phyloP scores from a whole-genome alignment of 1,140 invertebrate genomes.

The Zaprionus davidi region DNA sequence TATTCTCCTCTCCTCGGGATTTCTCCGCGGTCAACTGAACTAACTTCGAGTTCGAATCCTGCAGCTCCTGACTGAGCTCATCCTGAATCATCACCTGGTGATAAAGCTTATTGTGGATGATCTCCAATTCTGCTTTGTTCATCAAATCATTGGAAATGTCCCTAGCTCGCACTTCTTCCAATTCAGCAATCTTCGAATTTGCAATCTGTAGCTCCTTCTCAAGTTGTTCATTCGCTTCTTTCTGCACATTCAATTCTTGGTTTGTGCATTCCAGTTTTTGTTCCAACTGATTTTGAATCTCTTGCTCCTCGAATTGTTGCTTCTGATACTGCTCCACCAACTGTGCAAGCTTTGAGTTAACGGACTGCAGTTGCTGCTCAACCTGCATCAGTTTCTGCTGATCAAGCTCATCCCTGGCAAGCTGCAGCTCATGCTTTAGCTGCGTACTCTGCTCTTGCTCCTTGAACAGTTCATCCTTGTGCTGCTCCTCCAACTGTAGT shows the following conservation, averaged over 20 bases:
- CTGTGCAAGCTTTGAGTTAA: neutral
- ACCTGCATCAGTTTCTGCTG: neutral
- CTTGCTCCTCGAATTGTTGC: neutral
- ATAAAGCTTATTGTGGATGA: neutral
- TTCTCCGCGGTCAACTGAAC: neutral
- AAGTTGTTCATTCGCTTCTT: neutral
- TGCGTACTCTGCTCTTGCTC: neutral
- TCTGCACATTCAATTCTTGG: neutral
- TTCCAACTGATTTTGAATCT: neutral
- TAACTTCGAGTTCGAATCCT: neutral
- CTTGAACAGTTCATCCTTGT: too few species aligned
- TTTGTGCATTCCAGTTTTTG: neutral
- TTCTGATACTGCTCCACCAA: neutral
- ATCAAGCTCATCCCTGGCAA: neutral
- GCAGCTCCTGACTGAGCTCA: neutral
- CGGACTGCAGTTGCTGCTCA: neutral
- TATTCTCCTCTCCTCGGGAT: neutral
- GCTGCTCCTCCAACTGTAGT: too few species aligned
- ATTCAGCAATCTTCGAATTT: neutral
- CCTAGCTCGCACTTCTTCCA: neutral
- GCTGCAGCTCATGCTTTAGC: neutral
- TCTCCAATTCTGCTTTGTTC: neutral
- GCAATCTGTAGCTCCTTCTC: neutral
- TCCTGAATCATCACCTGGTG: neutral
- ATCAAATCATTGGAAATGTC: neutral